Percentiles rank a stretch among this genome's conserved stretches.
phyloP scores from a whole-genome alignment of 53 echinoderm and acorn worm species.

The Echinometra lucunter region DNA sequence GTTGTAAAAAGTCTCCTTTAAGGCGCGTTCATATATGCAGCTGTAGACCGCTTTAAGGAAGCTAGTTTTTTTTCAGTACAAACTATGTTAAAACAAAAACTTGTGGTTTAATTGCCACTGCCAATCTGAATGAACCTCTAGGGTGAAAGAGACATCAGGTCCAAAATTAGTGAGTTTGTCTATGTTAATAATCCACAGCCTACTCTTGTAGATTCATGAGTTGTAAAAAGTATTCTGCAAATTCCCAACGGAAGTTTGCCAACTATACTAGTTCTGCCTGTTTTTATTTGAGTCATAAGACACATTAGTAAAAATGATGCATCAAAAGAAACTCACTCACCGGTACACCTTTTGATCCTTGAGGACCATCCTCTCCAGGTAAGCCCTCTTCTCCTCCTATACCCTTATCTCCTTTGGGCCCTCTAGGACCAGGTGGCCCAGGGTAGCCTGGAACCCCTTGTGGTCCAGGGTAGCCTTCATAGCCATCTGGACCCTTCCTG shows the following conservation, averaged over 20 bases:
- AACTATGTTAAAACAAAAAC: too few species aligned
- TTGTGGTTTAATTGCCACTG: too few species aligned
- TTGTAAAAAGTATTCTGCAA: not conserved
- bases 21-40: too few species aligned
- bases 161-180: too few species aligned
- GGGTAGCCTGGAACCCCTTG: slow-evolving; percentile 76
- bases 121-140: too few species aligned
- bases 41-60: too few species aligned
- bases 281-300: too few species aligned
- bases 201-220: too few species aligned
- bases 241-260: not conserved
- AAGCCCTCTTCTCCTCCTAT: slow-evolving; percentile 68
- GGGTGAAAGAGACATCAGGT: too few species aligned
- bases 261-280: not conserved
- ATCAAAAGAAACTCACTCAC: slow-evolving; percentile 61
- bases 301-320: not conserved
- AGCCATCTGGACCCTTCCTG: slow-evolving; percentile 67
- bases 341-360: slow-evolving; percentile 69
- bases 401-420: slow-evolving; percentile 76
- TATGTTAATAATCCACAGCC: too few species aligned
- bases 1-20: too few species aligned
- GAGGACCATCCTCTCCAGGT: slow-evolving; percentile 61
- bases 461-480: slow-evolving; percentile 78
- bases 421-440: slow-evolving; percentile 74
- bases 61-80: too few species aligned